Evolutionary conservation across 2,113 vertebrate species (phyloP).

Genomic region (Corythornis cristatus): DNA sequence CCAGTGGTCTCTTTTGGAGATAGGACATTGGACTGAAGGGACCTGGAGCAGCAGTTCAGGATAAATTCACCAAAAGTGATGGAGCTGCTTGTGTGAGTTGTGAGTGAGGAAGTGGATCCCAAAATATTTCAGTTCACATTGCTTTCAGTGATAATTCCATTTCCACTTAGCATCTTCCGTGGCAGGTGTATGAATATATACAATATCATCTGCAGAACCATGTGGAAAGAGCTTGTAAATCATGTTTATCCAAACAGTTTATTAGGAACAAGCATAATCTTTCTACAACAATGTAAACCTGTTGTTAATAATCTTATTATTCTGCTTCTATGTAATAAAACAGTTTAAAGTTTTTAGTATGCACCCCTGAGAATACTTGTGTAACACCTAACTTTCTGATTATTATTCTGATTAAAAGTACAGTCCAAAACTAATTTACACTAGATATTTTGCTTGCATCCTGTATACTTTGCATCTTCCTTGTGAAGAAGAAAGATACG

Average conservation of each 20-base stretch:
- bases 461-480: background rate
- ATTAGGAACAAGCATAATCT: background rate
- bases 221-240: background rate
- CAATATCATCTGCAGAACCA: background rate
- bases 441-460: background rate
- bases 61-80: background rate
- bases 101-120: background rate
- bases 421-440: background rate
- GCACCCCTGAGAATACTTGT: background rate
- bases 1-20: background rate
- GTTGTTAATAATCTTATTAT: background rate
- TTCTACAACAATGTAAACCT: background rate
- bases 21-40: background rate
- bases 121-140: background rate
- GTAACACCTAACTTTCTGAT: background rate
- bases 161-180: background rate
- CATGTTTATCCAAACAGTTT: fast-evolving
- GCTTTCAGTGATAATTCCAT: background rate
- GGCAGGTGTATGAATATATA: background rate
- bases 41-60: background rate
- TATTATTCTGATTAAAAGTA: background rate
- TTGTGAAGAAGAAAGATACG: background rate
- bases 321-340: background rate
- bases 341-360: background rate
- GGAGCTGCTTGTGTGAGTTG: background rate